Evolutionary conservation across 2,888 invertebrate genomes (phyloP).

Genomic region (Caprella mutica): DNA sequence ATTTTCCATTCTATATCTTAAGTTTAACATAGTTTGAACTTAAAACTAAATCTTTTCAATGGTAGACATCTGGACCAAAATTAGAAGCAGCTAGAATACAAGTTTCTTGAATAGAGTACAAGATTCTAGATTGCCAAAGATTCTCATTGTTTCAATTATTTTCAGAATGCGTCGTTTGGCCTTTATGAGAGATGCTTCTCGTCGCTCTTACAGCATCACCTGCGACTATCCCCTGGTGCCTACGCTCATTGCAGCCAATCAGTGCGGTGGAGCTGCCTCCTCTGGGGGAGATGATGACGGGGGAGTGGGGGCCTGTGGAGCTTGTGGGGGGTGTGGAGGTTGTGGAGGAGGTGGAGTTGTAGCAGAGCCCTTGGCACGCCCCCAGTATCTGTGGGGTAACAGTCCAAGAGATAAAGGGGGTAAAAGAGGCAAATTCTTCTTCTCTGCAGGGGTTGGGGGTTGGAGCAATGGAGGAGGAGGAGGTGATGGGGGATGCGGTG

Average conservation of each 20-base stretch:
- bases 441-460: conserved; percentile 4
- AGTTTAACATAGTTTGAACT: too few species aligned
- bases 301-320: neutral
- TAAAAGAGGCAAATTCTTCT: neutral
- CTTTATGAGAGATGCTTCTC: too few species aligned
- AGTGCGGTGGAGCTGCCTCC: neutral
- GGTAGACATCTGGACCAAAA: too few species aligned
- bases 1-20: too few species aligned
- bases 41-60: too few species aligned
- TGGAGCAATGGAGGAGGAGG: conserved; percentile 13
- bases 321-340: conserved; percentile 12
- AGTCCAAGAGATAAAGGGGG: conserved; percentile 2
- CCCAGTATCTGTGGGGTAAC: conserved; percentile 10
- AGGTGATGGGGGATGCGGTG: conserved; percentile 16
- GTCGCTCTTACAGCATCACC: neutral
- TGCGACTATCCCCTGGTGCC: conserved; percentile 2
- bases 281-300: conserved; percentile 2
- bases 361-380: neutral
- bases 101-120: too few species aligned
- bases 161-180: too few species aligned
- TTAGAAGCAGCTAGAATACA: too few species aligned
- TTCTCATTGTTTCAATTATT: too few species aligned
- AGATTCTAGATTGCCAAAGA: too few species aligned
- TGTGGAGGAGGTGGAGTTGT: conserved; percentile 10
- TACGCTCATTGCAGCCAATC: neutral